A percentile compares a stretch with the other conserved stretches of the same genome.
Evolutionary conservation across 2,113 vertebrate genomes (phyloP).

Genomic region (Dasyprocta punctata): DNA sequence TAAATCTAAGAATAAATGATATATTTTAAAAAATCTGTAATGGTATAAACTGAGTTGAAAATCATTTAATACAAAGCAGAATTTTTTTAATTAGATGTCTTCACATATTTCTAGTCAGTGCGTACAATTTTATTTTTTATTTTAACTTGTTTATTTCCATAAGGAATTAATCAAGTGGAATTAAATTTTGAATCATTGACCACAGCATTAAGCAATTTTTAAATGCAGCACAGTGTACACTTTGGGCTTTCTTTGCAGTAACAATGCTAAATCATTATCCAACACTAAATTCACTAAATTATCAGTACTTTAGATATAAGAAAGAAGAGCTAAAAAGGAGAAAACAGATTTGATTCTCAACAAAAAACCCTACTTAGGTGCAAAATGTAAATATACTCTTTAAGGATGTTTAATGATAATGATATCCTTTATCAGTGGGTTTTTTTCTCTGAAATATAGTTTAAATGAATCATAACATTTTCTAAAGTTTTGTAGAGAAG

Average conservation of each 20-base stretch:
- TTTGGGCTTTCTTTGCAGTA: conserved; percentile 13
- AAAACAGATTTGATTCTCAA: conserved; percentile 54
- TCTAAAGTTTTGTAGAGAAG: conserved; percentile 44
- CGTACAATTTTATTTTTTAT: conserved; percentile 30
- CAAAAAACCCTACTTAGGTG: conserved; percentile 22
- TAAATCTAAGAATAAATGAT: conserved; percentile 23
- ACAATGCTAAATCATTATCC: not conserved
- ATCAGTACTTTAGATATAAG: not conserved
- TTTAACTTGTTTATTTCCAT: not conserved
- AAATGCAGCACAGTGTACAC: not conserved
- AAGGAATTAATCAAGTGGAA: not conserved
- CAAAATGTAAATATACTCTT: not conserved
- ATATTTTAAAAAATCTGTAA: not conserved
- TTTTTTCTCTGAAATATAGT: conserved; percentile 59
- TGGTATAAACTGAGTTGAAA: conserved; percentile 32
- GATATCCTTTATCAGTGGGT: not conserved
- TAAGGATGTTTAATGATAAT: not conserved
- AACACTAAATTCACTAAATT: not conserved
- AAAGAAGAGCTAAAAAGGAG: not conserved
- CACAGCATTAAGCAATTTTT: conserved; percentile 56
- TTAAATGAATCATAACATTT: conserved; percentile 60
- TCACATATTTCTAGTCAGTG: not conserved
- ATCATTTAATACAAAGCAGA: not conserved
- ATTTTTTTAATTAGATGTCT: not conserved
- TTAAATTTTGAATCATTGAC: conserved; percentile 55